Evolutionary conservation across 1,140 invertebrate genomes (phyloP).

Genomic region (Physella acuta): DNA sequence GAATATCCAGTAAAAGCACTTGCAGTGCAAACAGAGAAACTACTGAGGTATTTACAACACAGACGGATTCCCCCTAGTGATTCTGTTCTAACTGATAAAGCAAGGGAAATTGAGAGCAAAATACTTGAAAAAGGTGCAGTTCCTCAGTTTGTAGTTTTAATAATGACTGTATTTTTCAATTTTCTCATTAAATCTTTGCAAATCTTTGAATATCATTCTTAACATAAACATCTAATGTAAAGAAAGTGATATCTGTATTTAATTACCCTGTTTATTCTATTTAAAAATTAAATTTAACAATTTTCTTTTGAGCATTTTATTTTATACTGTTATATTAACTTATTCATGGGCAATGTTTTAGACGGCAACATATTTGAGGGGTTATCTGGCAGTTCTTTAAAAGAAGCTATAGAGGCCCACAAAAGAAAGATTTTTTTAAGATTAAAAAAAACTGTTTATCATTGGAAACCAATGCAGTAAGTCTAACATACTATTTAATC

Average conservation of each 20-base stretch:
- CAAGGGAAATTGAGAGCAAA: neutral
- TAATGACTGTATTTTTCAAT: neutral
- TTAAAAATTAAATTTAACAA: neutral
- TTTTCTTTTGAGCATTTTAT: neutral
- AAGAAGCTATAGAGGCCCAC: neutral
- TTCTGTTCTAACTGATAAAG: neutral
- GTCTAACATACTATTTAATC: too few relatives aligned
- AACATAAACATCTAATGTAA: too few relatives aligned
- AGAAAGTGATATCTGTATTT: neutral
- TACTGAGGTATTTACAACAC: neutral
- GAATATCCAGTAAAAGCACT: conserved; percentile 14
- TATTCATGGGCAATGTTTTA: neutral
- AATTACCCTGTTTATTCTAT: neutral
- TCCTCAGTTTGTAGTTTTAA: neutral
- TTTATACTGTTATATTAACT: neutral
- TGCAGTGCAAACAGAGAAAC: neutral
- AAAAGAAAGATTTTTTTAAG: conserved; percentile 1
- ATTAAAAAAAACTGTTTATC: conserved; percentile 4
- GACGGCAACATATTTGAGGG: neutral
- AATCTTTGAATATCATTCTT: too few relatives aligned
- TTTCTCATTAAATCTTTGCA: neutral
- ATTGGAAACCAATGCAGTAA: conserved; percentile 21
- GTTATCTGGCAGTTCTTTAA: neutral
- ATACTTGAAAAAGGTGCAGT: conserved; percentile 9
- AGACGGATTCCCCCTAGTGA: conserved; percentile 1